These are phyloP conservation scores for Steinernema carpocapsae DNA, from an alignment of 2,888 invertebrate genomes.

Conservation along the genomic window DNA sequence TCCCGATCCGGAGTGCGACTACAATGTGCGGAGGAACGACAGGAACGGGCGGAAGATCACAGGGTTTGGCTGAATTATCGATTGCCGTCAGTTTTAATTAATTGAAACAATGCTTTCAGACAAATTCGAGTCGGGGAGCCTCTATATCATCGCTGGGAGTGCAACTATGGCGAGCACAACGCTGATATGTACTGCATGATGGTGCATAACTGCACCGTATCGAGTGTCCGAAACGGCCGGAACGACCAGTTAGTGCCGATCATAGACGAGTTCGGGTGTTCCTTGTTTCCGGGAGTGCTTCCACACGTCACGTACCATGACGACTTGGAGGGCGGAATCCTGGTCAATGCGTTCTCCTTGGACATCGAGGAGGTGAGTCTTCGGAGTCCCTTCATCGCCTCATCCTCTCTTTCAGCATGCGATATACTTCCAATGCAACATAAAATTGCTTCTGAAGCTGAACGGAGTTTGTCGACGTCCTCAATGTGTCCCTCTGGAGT, in stretches of 20 bases:
- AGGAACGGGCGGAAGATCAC: slow-evolving; percentile 44
- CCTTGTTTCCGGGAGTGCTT: slow-evolving; percentile 60
- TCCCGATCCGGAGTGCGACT: slow-evolving; percentile 61
- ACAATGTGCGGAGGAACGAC: slow-evolving; percentile 54
- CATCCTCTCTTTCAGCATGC: slow-evolving; percentile 51
- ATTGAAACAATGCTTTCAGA: slow-evolving; percentile 42
- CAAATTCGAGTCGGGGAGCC: slow-evolving; percentile 56
- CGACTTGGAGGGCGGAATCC: slow-evolving; percentile 63
- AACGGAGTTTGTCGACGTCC: slow-evolving; percentile 63
- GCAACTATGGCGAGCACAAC: slow-evolving; percentile 48
- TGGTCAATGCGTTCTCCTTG: slow-evolving; percentile 63
- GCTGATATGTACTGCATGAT: slow-evolving; percentile 64
- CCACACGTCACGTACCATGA: slow-evolving; percentile 61
- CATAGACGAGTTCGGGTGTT: slow-evolving; percentile 68
- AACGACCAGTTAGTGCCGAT: slow-evolving; percentile 55
- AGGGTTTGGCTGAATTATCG: slow-evolving; percentile 38
- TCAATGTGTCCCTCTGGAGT: slow-evolving; percentile 45
- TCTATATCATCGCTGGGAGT: slow-evolving; percentile 63
- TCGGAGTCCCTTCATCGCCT: not conserved
- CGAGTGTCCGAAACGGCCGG: slow-evolving; percentile 42
- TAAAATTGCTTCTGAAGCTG: slow-evolving; percentile 64
- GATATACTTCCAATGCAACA: slow-evolving; percentile 65
- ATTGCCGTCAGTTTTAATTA: not conserved
- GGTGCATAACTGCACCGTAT: slow-evolving; percentile 66
- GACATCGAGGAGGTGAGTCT: slow-evolving; percentile 59